Evolutionary conservation across 1,140 invertebrate genomes (phyloP).

Genomic region (Galendromus occidentalis): DNA sequence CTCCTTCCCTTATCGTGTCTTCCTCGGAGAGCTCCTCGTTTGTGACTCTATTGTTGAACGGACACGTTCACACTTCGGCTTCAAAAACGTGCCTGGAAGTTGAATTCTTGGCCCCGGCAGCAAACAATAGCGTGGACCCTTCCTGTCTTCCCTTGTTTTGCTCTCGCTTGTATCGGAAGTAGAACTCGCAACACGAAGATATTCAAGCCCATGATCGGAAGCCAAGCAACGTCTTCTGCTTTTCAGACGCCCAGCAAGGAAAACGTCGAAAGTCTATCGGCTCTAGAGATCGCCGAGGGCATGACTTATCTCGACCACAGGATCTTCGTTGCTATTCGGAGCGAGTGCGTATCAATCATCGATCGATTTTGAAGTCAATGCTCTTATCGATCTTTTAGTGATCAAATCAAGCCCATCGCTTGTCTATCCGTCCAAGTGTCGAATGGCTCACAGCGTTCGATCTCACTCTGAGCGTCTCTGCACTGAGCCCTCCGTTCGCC

Average conservation of each 20-base stretch:
- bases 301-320: conserved; percentile 83
- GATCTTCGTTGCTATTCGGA: conserved; percentile 67
- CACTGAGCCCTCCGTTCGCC: no score
- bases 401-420: conserved; percentile 12
- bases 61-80: conserved; percentile 12
- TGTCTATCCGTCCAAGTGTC: conserved; percentile 8
- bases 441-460: not conserved
- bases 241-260: conserved; percentile 54
- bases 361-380: not conserved
- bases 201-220: no score
- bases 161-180: no score
- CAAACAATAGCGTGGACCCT: not conserved
- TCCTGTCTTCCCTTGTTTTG: no score
- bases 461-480: no score
- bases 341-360: conserved; percentile 49
- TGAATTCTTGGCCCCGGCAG: not conserved
- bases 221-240: conserved; percentile 16
- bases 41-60: no score
- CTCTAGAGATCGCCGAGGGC: conserved; percentile 77
- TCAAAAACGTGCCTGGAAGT: conserved; percentile 1
- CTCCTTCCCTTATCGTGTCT: no score
- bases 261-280: conserved; percentile 63
- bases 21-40: no score
- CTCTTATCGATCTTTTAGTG: not conserved
- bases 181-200: no score